These are phyloP conservation scores for Leptocoma aspasia DNA, from an alignment of 2,113 vertebrate species.

Conservation along the genomic window DNA sequence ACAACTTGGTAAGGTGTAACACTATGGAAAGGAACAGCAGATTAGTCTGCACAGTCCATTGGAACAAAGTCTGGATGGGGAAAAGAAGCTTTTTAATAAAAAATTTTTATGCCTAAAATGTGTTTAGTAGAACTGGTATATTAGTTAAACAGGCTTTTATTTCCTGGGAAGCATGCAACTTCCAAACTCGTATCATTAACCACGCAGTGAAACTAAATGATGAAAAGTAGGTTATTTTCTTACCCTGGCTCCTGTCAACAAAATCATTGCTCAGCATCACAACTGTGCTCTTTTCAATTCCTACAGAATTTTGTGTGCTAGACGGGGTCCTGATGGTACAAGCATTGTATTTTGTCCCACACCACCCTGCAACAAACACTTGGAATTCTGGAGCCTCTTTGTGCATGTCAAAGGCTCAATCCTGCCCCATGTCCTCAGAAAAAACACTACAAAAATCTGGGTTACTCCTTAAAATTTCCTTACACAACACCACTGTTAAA, in stretches of 20 bases:
- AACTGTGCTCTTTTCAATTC: neutral
- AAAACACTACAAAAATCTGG: neutral
- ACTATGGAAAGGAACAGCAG: fast-evolving
- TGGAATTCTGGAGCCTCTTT: neutral
- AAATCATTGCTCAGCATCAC: neutral
- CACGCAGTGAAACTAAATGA: neutral
- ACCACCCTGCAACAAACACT: neutral
- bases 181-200: neutral
- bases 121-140: neutral
- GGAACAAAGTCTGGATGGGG: neutral
- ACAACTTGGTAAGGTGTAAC: neutral
- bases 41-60: fast-evolving
- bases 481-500: neutral
- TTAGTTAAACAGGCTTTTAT: neutral
- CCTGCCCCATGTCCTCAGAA: neutral
- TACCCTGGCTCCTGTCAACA: neutral
- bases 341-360: neutral
- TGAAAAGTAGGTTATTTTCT: neutral
- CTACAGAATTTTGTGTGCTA: fast-evolving
- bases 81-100: neutral
- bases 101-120: neutral
- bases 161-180: neutral
- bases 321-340: neutral
- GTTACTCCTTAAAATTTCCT: neutral
- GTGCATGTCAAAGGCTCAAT: neutral